A percentile compares a stretch with the other conserved stretches of the same genome.
Evolutionary conservation across 2,888 invertebrate genomes (phyloP).

Genomic region (Coenonympha arcania): DNA sequence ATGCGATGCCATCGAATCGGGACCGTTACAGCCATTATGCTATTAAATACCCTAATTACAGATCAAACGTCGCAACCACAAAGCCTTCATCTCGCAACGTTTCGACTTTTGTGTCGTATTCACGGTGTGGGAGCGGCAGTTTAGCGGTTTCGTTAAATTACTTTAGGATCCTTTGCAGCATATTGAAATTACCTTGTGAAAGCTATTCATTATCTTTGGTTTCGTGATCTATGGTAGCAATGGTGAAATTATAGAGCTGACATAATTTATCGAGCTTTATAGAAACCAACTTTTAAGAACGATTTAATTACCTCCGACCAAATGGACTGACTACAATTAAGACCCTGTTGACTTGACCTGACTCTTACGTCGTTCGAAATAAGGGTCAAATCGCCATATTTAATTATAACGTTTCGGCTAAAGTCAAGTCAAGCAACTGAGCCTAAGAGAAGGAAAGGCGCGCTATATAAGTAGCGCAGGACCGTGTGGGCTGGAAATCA

Average conservation of each 20-base stretch:
- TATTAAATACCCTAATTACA: slow-evolving; percentile 68
- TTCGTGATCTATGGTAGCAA: slow-evolving; percentile 3
- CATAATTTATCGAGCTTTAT: too few species aligned
- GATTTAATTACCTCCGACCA: too few species aligned
- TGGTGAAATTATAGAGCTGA: background rate
- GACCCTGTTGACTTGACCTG: too few species aligned
- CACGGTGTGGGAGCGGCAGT: slow-evolving; percentile 45
- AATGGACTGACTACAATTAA: too few species aligned
- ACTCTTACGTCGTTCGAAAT: too few species aligned
- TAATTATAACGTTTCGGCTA: too few species aligned
- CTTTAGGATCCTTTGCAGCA: slow-evolving; percentile 41
- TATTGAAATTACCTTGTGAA: slow-evolving; percentile 8
- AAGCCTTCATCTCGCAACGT: slow-evolving; percentile 56
- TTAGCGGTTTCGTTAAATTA: slow-evolving; percentile 60
- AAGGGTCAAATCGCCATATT: too few species aligned
- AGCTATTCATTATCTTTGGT: slow-evolving; percentile 10
- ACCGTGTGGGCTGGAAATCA: too few species aligned
- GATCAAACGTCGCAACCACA: slow-evolving; percentile 68
- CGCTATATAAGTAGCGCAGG: too few species aligned
- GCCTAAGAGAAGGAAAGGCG: too few species aligned
- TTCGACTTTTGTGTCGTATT: slow-evolving; percentile 61
- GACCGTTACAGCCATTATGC: slow-evolving; percentile 65
- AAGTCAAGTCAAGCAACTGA: too few species aligned
- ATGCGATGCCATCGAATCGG: slow-evolving; percentile 58
- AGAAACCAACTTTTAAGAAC: background rate